Evolutionary conservation across 1,140 invertebrate species (phyloP).

Genomic region (Chelonus insularis): DNA sequence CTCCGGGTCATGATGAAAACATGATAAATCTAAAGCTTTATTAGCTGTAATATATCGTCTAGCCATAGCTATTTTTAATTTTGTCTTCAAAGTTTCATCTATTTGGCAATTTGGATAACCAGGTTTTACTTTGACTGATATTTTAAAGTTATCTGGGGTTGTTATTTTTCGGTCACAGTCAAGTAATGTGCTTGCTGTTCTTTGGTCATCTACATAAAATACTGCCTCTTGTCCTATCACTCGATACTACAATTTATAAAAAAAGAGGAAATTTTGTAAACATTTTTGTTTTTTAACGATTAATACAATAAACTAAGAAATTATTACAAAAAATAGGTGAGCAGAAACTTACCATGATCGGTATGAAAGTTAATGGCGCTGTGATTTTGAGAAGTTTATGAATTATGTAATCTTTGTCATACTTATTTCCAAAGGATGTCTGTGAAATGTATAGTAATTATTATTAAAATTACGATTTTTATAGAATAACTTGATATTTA

Average conservation of each 20-base stretch:
- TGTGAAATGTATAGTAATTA: too few relatives aligned
- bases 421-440: too few relatives aligned
- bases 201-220: constrained; percentile 75
- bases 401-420: constrained; percentile 70
- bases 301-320: too few relatives aligned
- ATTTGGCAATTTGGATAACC: constrained; percentile 67
- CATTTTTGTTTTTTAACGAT: background rate
- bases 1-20: constrained; percentile 80
- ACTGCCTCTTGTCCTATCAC: constrained; percentile 60
- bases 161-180: constrained; percentile 67
- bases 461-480: too few relatives aligned
- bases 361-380: constrained; percentile 67
- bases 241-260: too few relatives aligned
- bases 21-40: constrained; percentile 78
- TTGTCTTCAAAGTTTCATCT: constrained; percentile 68
- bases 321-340: too few relatives aligned
- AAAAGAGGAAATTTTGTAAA: constrained; percentile 31
- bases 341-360: constrained; percentile 64
- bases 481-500: too few relatives aligned
- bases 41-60: constrained; percentile 75
- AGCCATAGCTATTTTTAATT: constrained; percentile 77
- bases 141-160: constrained; percentile 69
- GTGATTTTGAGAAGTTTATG: constrained; percentile 65
- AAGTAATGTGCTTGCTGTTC: constrained; percentile 67
- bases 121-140: constrained; percentile 67